These are phyloP conservation scores for Gallinago jamesoni DNA, from an alignment of 2,113 vertebrate species.

Conservation along the genomic window DNA sequence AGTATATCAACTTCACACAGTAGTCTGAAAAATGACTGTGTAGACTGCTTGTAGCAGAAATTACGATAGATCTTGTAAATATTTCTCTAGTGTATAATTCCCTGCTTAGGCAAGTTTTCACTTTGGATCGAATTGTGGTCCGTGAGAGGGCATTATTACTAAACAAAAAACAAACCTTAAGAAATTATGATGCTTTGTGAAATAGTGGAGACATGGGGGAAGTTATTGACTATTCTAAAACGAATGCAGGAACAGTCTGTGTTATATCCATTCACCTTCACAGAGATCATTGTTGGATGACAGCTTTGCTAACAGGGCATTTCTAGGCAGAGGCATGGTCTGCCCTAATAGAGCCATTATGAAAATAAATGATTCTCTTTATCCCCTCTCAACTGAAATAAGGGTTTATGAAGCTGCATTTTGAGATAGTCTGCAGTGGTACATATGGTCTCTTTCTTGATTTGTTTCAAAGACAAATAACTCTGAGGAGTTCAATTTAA, in stretches of 20 bases:
- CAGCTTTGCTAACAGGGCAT: conserved; percentile 77
- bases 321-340: conserved; percentile 63
- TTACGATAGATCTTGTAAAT: conserved; percentile 74
- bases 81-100: conserved; percentile 76
- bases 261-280: conserved; percentile 53
- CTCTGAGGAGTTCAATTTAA: conserved; percentile 34
- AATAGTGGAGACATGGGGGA: conserved; percentile 53
- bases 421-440: conserved; percentile 42
- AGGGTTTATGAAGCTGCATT: conserved; percentile 60
- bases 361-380: conserved; percentile 75
- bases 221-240: conserved; percentile 61
- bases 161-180: conserved; percentile 61
- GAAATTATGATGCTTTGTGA: conserved; percentile 72
- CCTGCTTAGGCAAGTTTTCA: conserved; percentile 72
- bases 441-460: conserved; percentile 20
- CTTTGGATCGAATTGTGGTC: conserved; percentile 69
- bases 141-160: conserved; percentile 45
- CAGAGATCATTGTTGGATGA: conserved; percentile 63
- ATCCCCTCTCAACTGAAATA: conserved; percentile 63
- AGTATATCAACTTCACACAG: background rate
- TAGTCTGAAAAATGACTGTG: conserved; percentile 39
- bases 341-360: conserved; percentile 72
- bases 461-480: conserved; percentile 57
- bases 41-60: conserved; percentile 51
- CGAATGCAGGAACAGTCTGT: conserved; percentile 34